A percentile compares a stretch with the other conserved stretches of the same genome.
Evolutionary conservation across 2,888 invertebrate species (phyloP).

Genomic region (Agonum fuliginosum): DNA sequence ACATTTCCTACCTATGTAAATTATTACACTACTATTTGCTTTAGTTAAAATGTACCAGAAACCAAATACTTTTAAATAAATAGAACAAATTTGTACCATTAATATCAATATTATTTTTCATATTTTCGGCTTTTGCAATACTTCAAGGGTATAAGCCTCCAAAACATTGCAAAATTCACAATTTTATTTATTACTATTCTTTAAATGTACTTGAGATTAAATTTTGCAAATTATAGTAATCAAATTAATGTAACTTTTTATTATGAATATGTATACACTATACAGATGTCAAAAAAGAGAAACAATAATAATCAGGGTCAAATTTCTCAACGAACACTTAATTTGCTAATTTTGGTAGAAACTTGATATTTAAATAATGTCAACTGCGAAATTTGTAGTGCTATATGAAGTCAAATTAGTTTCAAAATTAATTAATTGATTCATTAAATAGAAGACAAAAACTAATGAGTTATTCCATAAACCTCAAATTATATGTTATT

Average conservation of each 20-base stretch:
- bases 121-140: too few species aligned
- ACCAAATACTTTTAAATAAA: too few species aligned
- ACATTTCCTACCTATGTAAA: too few species aligned
- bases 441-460: too few species aligned
- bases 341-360: not conserved
- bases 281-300: not conserved
- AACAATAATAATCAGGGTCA: not conserved
- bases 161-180: not conserved
- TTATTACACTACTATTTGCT: too few species aligned
- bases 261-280: not conserved
- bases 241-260: not conserved
- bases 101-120: not conserved
- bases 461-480: too few species aligned
- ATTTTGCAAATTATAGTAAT: not conserved
- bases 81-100: too few species aligned
- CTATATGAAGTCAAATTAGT: too few species aligned
- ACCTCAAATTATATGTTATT: too few species aligned
- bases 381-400: not conserved
- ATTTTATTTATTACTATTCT: not conserved
- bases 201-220: not conserved
- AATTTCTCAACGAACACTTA: not conserved
- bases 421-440: too few species aligned
- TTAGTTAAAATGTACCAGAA: too few species aligned
- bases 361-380: not conserved
- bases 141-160: not conserved